phyloP scores from a whole-genome alignment of 53 echinoderm and acorn worm genomes.

The Patiria pectinifera region DNA sequence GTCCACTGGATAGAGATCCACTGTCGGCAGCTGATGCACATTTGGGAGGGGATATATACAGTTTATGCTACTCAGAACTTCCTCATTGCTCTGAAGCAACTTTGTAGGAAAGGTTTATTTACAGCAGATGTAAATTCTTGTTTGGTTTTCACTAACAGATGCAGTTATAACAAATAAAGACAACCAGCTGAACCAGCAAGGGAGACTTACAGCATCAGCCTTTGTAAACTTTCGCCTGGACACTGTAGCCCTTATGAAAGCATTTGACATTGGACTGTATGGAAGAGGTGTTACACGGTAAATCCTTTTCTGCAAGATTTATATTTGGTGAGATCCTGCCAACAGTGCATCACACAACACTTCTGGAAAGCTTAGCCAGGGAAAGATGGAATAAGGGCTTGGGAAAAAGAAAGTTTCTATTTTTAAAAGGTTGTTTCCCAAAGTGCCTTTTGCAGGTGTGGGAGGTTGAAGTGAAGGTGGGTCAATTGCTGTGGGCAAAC shows the following conservation, averaged over 20 bases:
- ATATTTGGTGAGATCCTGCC: not conserved
- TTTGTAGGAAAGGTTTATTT: not conserved
- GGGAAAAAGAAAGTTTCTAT: too few relatives aligned
- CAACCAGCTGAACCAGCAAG: slow-evolving; percentile 37
- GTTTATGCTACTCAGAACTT: too few relatives aligned
- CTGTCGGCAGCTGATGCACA: too few relatives aligned
- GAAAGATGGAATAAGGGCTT: too few relatives aligned
- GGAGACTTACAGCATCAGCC: slow-evolving; percentile 52
- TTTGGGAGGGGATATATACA: too few relatives aligned
- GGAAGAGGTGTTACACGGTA: slow-evolving; percentile 16
- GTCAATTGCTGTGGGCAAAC: too few relatives aligned
- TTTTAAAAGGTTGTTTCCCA: too few relatives aligned
- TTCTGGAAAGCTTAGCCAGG: not conserved
- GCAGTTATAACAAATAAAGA: not conserved
- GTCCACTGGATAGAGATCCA: too few relatives aligned
- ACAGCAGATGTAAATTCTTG: not conserved
- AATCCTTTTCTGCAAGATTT: not conserved
- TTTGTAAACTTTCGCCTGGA: slow-evolving; percentile 86
- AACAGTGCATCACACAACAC: not conserved
- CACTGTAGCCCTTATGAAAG: slow-evolving; percentile 74
- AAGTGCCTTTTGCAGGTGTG: too few relatives aligned
- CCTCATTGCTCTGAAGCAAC: too few relatives aligned
- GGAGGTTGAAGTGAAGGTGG: too few relatives aligned
- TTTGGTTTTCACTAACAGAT: not conserved
- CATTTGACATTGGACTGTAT: slow-evolving; percentile 65